Conservation (phyloP, 1,140 invertebrate genomes). For the Megalopta genalis region DNA sequence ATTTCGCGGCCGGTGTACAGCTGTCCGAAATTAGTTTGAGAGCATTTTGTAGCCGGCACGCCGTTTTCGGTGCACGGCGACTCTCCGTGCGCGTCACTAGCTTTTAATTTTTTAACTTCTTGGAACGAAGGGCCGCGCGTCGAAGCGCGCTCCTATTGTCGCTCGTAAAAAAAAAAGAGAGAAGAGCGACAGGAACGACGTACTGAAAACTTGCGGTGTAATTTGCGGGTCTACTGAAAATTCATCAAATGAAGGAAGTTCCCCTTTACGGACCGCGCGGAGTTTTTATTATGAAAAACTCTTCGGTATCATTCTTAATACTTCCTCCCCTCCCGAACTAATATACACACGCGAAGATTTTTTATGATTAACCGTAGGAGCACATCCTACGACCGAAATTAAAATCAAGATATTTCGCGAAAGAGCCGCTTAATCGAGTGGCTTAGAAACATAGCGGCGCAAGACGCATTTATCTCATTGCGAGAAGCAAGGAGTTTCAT, state of each 20-base stretch:
- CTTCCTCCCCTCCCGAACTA: too few relatives aligned
- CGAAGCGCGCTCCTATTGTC: too few relatives aligned
- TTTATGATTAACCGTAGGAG: too few relatives aligned
- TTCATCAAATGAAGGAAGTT: slow-evolving; percentile 1
- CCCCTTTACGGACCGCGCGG: neutral
- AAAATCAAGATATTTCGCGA: too few relatives aligned
- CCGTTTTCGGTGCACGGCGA: neutral
- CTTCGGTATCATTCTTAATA: too few relatives aligned
- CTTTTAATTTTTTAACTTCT: slow-evolving; percentile 21
- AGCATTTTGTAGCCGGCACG: slow-evolving; percentile 19
- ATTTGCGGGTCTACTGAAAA: neutral
- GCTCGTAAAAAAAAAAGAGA: neutral
- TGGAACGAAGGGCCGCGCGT: neutral
- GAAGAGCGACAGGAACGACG: neutral
- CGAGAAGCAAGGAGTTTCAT: too few relatives aligned
- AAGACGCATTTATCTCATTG: too few relatives aligned
- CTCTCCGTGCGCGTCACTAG: neutral
- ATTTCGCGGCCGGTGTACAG: slow-evolving; percentile 21
- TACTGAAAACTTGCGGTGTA: neutral
- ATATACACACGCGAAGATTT: too few relatives aligned
- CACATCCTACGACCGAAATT: too few relatives aligned
- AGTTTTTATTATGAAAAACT: neutral
- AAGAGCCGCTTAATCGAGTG: too few relatives aligned
- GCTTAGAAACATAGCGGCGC: too few relatives aligned
- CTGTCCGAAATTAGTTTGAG: slow-evolving; percentile 32